These are phyloP conservation scores for Lateolabrax maculatus DNA, from an alignment of 2,797 vertebrate genomes.

Conservation along the genomic window DNA sequence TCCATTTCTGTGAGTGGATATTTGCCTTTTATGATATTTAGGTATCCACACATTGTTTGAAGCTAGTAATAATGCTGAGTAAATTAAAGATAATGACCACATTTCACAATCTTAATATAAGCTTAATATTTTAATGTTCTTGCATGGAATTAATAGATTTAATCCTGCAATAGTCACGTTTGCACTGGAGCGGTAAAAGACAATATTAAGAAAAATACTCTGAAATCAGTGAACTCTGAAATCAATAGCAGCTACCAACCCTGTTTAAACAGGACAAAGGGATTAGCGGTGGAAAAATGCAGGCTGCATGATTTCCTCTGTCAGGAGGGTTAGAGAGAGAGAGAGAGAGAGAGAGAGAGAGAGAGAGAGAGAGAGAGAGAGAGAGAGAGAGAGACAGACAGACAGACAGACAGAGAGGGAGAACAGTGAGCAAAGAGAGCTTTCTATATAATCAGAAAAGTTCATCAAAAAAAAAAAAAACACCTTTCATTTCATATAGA, in stretches of 20 bases:
- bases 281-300: slow-evolving; percentile 41
- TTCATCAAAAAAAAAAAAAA: too few relatives aligned
- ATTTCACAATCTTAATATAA: background rate
- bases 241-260: slow-evolving; percentile 17
- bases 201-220: slow-evolving; percentile 5
- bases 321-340: background rate
- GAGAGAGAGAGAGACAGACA: background rate
- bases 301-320: slow-evolving; percentile 34
- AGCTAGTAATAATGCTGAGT: background rate
- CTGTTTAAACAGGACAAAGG: slow-evolving; percentile 44
- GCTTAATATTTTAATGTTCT: background rate
- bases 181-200: background rate
- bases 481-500: background rate
- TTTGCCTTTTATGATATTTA: slow-evolving; percentile 20
- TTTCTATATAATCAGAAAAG: background rate
- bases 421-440: background rate
- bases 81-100: background rate
- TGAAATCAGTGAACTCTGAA: slow-evolving; percentile 10
- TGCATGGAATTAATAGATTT: background rate
- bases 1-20: slow-evolving; percentile 15
- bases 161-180: background rate
- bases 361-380: background rate
- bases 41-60: background rate
- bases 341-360: background rate
- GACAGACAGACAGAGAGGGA: background rate